Evolutionary conservation across 2,113 vertebrate species (phyloP), one percentile per base, ranked within the genome.

Genomic region (Cyanoramphus novaezelandiae): DNA sequence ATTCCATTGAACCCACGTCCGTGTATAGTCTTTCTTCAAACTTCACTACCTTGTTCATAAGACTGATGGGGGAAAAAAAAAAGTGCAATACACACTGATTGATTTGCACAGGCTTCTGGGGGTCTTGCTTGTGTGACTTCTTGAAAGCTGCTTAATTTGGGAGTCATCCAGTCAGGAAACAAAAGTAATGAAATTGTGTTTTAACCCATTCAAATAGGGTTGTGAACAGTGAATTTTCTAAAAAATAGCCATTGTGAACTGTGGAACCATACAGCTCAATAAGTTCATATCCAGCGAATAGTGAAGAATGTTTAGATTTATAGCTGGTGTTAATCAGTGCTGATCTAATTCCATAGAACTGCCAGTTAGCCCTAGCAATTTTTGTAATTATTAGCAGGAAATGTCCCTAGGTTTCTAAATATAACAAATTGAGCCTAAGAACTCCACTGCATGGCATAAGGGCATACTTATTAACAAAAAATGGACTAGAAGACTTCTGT

Each of bases 251-350:
- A 19, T 57, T 52, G 7, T 39, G 33, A 95, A 13, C 6, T 69
- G 31, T 62, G 41, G 77, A 59, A 77, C 21, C 28, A 9, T 25
- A 21, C 0, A 2, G 5, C 6, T 72, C 0, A 0, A 0, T 35
- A 49, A 31, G 1, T 52, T 86, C 14, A 46, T 25, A 37, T 2
- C 5, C 59, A 74, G 24, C 23, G n/a, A 70, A 29, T 37, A 62
- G 46, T 59, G n/a, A 94, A 82, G 27, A 83, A 71, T 5, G 9
- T 6, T 9, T 25, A 37, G 15, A 81, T 53, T 52, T 85, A 44
- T 8, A 59, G 41, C 4, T 77, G 50, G 4, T 74, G 5, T 33
- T 74, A 88, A 77, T 67, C 31, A 35, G 10, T n/a, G 19, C 18
- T 62, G 39, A 64, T 9, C 17, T 46, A 17, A 2, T 62, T 59